Percentiles rank a stretch among this genome's conserved stretches.
Conservation (phyloP, 2,113 vertebrate species). For the Varanus komodoensis region DNA sequence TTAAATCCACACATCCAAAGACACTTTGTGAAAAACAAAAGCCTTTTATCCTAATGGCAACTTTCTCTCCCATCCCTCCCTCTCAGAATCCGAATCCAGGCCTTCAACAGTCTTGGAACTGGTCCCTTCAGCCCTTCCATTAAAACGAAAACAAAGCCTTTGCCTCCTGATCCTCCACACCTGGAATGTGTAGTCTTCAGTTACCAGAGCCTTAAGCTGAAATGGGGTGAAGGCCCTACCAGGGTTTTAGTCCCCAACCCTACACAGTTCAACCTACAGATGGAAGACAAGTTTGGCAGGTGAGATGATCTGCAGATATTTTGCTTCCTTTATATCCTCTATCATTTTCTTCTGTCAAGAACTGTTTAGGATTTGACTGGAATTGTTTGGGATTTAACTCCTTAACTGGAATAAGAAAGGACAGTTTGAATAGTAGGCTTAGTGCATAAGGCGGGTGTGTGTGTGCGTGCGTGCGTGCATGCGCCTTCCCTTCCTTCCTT, state of each 20-base stretch:
- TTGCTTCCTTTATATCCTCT: background rate
- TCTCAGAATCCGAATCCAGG: conserved; percentile 82
- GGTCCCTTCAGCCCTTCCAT: conserved; percentile 83
- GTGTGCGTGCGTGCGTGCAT: no score
- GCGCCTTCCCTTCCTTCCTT: background rate
- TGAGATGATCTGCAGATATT: conserved; percentile 39
- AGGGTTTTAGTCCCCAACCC: conserved; percentile 76
- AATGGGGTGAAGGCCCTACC: conserved; percentile 82
- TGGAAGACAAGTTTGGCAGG: conserved; percentile 82
- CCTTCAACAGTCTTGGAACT: conserved; percentile 79
- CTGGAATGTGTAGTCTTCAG: conserved; percentile 81
- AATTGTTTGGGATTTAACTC: background rate
- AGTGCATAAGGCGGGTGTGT: background rate
- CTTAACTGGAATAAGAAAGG: background rate
- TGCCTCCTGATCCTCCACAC: conserved; percentile 82
- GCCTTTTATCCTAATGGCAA: fast-evolving
- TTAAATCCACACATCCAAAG: no score
- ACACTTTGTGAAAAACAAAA: background rate
- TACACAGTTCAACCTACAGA: conserved; percentile 82
- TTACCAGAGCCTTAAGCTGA: conserved; percentile 86
- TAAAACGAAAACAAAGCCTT: conserved; percentile 81
- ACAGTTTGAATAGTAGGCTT: background rate
- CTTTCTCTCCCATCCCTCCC: background rate
- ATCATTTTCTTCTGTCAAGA: background rate
- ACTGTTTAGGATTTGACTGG: background rate